These are phyloP conservation scores for Byasa hedistus DNA, from an alignment of 2,888 invertebrate species.

Conservation along the genomic window DNA sequence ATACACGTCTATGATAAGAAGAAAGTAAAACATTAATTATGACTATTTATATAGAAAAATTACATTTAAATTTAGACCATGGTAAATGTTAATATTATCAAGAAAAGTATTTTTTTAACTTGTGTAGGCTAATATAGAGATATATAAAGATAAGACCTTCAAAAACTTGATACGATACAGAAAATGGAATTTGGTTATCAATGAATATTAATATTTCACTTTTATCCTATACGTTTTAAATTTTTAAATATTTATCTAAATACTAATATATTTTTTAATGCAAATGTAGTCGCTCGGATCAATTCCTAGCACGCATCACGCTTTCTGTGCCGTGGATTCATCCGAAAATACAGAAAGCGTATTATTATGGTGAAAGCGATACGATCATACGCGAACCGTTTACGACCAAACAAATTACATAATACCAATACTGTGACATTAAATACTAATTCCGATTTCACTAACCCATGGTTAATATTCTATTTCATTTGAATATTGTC, in stretches of 20 bases:
- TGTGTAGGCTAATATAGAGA: too few relatives aligned
- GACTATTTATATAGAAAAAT: too few relatives aligned
- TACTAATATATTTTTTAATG: background rate
- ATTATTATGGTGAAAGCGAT: constrained; percentile 70
- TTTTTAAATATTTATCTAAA: background rate
- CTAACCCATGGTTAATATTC: background rate
- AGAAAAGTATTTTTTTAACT: too few relatives aligned
- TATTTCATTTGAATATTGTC: background rate
- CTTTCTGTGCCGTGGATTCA: constrained; percentile 39
- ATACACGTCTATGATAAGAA: too few relatives aligned
- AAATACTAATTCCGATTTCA: constrained; percentile 36
- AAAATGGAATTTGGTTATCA: background rate
- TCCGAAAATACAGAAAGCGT: constrained; percentile 67
- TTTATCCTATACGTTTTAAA: background rate
- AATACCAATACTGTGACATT: constrained; percentile 48
- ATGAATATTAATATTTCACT: background rate
- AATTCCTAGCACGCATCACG: constrained; percentile 31
- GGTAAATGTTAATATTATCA: too few relatives aligned
- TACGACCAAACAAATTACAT: constrained; percentile 64
- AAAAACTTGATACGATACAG: too few relatives aligned
- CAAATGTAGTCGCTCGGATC: constrained; percentile 14
- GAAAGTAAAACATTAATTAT: too few relatives aligned
- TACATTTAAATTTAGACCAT: too few relatives aligned
- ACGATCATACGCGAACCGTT: constrained; percentile 49
- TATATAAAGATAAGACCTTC: too few relatives aligned